Evolutionary conservation across 2,888 invertebrate species (phyloP), one percentile per base, ranked within the genome.

Genomic region (Calliphora vomitoria): DNA sequence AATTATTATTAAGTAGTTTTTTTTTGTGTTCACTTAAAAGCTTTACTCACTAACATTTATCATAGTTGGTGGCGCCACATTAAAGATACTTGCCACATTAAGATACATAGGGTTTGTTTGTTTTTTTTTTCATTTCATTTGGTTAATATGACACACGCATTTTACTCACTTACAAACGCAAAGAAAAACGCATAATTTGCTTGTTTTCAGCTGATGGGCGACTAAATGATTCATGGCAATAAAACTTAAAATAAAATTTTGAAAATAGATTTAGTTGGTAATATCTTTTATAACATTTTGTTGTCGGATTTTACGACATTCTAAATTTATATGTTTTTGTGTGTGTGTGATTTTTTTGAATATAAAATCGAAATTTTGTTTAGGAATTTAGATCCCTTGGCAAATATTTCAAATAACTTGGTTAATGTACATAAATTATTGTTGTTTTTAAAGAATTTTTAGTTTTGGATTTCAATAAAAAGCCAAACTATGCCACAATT

Each of bases 11-110:
- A 64, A 68, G 44, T 15, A 71, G 38, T 13, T 69, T 53, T 44
- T 15, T 68, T 55, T 69, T 35, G 4, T 4, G 35, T 35, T 60
- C 60, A 69, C 62, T 81, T 72, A 71, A 78, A 83, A 76, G 82
- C 83, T 83, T 50, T 55, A 44, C 76, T 66, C 71, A 66, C 72
- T 53, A 75, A 79, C 85, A 87, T 87, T 87, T 82, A 82, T 87
- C 87, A 87, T 85, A 75, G 80, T 69, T 85, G 60, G 74, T 87
- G 87, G 87, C 87, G 87, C 87, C 87, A 87, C 75, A 75, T 82
- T 87, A 78, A 74, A 82, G 69, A 81, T 84, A 60, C 47, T 71
- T 76, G 84, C 84, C 72, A 83, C 82, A 83, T 86, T 81, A 74
- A 66, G 31, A 60, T 62, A 75, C 38, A 60, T 76, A 47, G 38